Evolutionary conservation across 2,113 vertebrate species (phyloP).

Genomic region (Eudyptes chrysolophus): DNA sequence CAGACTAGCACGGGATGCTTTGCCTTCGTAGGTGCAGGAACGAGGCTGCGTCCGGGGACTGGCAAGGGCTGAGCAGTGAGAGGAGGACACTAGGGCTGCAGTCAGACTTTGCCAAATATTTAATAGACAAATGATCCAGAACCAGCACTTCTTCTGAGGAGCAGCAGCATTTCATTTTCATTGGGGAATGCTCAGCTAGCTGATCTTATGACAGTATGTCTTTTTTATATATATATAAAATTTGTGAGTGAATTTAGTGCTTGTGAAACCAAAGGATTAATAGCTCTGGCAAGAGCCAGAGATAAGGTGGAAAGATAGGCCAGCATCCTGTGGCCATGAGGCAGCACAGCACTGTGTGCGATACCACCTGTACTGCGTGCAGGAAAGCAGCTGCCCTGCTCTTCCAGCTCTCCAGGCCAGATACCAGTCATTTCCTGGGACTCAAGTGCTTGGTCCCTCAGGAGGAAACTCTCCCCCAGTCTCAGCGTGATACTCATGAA

Average conservation of each 20-base stretch:
- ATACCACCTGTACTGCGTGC: not conserved
- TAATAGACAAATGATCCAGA: conserved; percentile 2
- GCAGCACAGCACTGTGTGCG: not conserved
- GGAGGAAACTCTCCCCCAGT: not conserved
- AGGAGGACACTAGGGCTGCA: not conserved
- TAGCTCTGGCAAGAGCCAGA: not conserved
- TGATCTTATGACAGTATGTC: not conserved
- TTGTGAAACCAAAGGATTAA: not conserved
- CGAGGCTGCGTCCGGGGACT: not conserved
- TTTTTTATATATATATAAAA: not conserved
- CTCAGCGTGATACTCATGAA: not conserved
- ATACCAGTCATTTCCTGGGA: not conserved
- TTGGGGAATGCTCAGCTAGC: not conserved
- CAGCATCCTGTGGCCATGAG: not conserved
- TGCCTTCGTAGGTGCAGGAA: not conserved
- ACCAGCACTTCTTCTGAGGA: not conserved
- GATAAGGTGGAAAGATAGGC: not conserved
- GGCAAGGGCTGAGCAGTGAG: not conserved
- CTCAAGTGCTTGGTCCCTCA: not conserved
- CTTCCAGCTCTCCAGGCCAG: not conserved
- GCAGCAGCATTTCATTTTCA: conserved; percentile 10
- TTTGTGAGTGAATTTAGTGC: not conserved
- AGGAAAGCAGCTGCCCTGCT: not conserved
- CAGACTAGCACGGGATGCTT: not conserved
- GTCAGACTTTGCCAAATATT: not conserved